Percentiles rank a stretch among this genome's conserved stretches.
These are phyloP conservation scores for Lucilia cuprina DNA, from an alignment of 1,140 invertebrate genomes.

Conservation along the genomic window DNA sequence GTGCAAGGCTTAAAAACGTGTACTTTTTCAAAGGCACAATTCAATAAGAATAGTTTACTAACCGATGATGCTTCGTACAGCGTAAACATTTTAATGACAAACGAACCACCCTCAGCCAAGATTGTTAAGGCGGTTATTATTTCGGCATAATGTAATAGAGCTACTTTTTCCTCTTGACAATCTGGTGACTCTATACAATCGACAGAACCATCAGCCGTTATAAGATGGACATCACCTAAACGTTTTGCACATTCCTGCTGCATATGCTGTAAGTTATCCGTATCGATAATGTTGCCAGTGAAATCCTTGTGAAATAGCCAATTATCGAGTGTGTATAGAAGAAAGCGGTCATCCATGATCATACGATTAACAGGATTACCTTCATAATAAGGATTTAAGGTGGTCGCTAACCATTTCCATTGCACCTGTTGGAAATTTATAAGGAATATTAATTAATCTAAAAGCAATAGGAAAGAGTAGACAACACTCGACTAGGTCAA, in stretches of 20 bases:
- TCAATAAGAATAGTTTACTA: constrained; percentile 81
- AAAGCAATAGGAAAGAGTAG: too few species aligned
- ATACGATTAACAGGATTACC: constrained; percentile 76
- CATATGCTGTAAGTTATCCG: constrained; percentile 72
- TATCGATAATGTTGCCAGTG: constrained; percentile 81
- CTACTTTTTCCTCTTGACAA: constrained; percentile 83
- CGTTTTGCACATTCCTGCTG: constrained; percentile 47
- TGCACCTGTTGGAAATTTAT: constrained; percentile 51
- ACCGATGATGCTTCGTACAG: constrained; percentile 84
- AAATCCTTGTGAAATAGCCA: constrained; percentile 89
- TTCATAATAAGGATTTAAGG: constrained; percentile 92
- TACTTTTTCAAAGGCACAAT: constrained; percentile 70
- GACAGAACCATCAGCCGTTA: constrained; percentile 94
- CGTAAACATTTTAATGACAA: constrained; percentile 94
- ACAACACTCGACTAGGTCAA: too few species aligned
- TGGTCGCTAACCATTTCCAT: constrained; percentile 87
- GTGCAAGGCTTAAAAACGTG: constrained; percentile 86
- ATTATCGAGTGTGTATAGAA: constrained; percentile 75
- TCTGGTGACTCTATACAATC: constrained; percentile 84
- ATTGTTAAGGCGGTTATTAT: constrained; percentile 76
- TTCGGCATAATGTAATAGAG: constrained; percentile 83
- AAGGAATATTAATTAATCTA: too few species aligned
- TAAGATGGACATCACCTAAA: constrained; percentile 62
- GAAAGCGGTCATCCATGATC: constrained; percentile 87
- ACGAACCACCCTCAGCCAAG: constrained; percentile 75